Conservation (phyloP, 92 coral and sea anemone genomes). For the Isaurus tuberculatus region DNA sequence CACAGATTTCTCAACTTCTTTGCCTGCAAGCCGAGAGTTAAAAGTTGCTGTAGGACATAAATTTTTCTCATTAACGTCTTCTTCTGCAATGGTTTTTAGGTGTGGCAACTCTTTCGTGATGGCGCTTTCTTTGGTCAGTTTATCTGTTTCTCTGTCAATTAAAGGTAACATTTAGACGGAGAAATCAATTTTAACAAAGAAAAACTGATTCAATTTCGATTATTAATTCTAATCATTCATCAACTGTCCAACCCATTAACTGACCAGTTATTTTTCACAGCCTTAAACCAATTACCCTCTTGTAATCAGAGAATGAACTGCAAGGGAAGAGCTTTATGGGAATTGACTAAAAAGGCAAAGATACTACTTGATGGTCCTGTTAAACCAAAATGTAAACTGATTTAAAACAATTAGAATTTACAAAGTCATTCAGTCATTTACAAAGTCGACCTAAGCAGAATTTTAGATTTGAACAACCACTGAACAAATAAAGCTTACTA, state of each 20-base stretch:
- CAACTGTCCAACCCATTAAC: too few species aligned
- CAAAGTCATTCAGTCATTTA: not conserved
- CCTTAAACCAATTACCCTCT: too few species aligned
- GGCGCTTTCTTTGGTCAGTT: not conserved
- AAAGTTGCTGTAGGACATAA: not conserved
- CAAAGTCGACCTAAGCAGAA: not conserved
- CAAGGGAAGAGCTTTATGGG: not conserved
- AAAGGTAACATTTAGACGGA: not conserved
- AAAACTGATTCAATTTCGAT: too few species aligned
- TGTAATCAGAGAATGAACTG: too few species aligned
- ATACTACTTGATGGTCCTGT: too few species aligned
- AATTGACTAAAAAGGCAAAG: too few species aligned
- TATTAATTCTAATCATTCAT: too few species aligned
- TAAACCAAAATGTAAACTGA: too few species aligned
- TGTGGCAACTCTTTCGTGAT: not conserved
- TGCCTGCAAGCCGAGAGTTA: not conserved
- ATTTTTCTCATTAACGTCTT: conserved; percentile 50
- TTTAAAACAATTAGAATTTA: too few species aligned
- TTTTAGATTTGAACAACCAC: not conserved
- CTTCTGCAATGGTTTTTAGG: conserved; percentile 56
- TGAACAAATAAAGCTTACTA: not conserved
- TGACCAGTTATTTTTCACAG: too few species aligned
- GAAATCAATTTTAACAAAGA: too few species aligned
- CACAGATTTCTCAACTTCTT: not conserved
- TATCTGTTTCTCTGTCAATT: not conserved